Evolutionary conservation across 2,113 vertebrate species (phyloP).

Genomic region (Vanacampus margaritifer): DNA sequence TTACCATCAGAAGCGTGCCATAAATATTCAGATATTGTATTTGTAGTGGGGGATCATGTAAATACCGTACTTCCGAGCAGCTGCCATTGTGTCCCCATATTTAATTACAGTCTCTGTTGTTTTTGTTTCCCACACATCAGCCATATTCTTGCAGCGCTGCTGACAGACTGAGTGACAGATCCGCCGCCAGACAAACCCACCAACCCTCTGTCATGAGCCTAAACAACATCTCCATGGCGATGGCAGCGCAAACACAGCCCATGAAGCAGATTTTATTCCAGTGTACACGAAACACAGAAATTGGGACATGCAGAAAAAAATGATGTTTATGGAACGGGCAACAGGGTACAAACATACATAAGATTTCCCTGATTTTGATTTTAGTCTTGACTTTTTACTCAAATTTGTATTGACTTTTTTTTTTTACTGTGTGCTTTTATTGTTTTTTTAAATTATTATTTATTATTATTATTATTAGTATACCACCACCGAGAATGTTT

Average conservation of each 20-base stretch:
- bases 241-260: constrained; percentile 12
- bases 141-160: constrained; percentile 47
- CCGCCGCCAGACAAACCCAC: constrained; percentile 41
- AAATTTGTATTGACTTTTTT: too few species aligned
- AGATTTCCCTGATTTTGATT: too few species aligned
- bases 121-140: constrained; percentile 48
- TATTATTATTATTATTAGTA: too few species aligned
- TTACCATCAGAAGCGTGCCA: constrained; percentile 52
- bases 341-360: too few species aligned
- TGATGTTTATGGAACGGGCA: neutral
- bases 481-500: too few species aligned
- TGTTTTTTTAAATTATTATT: too few species aligned
- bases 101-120: constrained; percentile 51
- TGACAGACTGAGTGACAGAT: constrained; percentile 56
- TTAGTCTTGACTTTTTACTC: too few species aligned
- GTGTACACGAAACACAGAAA: constrained; percentile 15
- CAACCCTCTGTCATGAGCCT: constrained; percentile 39
- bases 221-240: constrained; percentile 59
- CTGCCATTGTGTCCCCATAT: constrained; percentile 32
- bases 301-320: neutral
- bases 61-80: neutral
- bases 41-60: constrained; percentile 10
- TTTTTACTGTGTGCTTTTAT: too few species aligned
- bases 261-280: neutral
- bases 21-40: constrained; percentile 61